Conservation (phyloP, 2,113 vertebrate species). For the Seriola dumerili region DNA sequence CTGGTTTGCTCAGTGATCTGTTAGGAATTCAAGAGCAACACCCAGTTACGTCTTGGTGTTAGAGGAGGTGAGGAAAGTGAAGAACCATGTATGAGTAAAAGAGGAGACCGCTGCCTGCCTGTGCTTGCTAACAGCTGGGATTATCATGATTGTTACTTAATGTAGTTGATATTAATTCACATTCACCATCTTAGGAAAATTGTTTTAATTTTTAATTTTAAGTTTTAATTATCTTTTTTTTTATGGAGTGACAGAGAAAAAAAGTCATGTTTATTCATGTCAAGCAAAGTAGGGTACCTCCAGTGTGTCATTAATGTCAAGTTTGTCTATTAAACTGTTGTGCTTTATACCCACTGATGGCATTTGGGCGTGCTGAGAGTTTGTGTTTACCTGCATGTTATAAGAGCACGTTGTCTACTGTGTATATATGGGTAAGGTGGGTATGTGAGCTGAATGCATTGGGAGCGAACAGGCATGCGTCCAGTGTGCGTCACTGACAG, state of each 20-base stretch:
- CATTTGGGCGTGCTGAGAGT: not conserved
- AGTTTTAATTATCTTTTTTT: constrained; percentile 1
- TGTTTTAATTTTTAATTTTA: not conserved
- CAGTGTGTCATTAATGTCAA: not conserved
- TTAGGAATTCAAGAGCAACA: constrained; percentile 50
- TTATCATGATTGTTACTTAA: not conserved
- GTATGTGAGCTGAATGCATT: constrained; percentile 24
- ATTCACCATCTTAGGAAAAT: not conserved
- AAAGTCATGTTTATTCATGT: too few relatives aligned
- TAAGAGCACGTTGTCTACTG: not conserved
- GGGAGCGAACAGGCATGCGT: constrained; percentile 11
- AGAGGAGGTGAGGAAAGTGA: constrained; percentile 18
- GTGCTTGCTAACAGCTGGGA: not conserved
- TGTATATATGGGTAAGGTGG: constrained; percentile 10
- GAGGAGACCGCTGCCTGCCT: not conserved
- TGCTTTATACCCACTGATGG: not conserved
- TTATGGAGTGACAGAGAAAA: not conserved
- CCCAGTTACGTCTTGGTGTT: not conserved
- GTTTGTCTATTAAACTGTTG: not conserved
- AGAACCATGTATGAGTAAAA: not conserved
- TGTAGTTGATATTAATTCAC: not conserved
- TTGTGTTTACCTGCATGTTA: constrained; percentile 1
- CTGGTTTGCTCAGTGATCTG: constrained; percentile 47
- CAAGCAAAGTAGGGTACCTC: not conserved
- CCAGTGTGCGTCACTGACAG: constrained; percentile 42